Conservation (phyloP, 2,888 invertebrate genomes). For the Taenaris catops region DNA sequence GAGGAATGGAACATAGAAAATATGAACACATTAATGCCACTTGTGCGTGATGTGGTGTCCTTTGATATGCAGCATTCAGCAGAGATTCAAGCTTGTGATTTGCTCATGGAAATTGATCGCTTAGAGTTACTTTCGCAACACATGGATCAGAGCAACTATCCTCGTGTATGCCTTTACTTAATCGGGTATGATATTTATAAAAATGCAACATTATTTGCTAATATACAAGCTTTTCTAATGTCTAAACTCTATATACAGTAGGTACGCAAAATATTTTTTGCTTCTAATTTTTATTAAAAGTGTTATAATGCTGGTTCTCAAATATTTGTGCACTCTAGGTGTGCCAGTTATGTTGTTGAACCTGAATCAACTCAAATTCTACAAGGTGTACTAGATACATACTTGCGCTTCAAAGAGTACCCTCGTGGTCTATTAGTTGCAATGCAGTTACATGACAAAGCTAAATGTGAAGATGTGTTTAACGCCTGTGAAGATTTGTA, state of each 20-base stretch:
- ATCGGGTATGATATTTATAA: conserved; percentile 63
- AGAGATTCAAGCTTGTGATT: conserved; percentile 98
- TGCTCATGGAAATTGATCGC: conserved; percentile 97
- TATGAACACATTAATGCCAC: conserved; percentile 82
- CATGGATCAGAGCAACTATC: conserved; percentile 93
- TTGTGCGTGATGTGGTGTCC: conserved; percentile 93
- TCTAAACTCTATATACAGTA: too few species aligned
- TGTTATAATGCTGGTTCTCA: too few species aligned
- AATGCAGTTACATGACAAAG: conserved; percentile 91
- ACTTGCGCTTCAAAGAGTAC: conserved; percentile 91
- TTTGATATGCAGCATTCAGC: conserved; percentile 99
- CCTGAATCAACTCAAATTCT: conserved; percentile 93
- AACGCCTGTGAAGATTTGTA: conserved; percentile 90
- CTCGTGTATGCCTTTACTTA: conserved; percentile 95
- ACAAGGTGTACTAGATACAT: conserved; percentile 90
- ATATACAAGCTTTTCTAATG: too few species aligned
- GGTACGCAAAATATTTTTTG: too few species aligned
- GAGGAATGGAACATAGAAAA: conserved; percentile 87
- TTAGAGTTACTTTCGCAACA: conserved; percentile 92
- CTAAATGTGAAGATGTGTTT: conserved; percentile 91
- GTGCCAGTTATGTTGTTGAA: conserved; percentile 97
- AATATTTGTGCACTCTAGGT: too few species aligned
- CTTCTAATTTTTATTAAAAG: too few species aligned
- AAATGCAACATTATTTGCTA: too few species aligned
- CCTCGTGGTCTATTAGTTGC: conserved; percentile 95